phyloP scores from a whole-genome alignment of 1,140 invertebrate species.

The Drosophila pruinosa region DNA sequence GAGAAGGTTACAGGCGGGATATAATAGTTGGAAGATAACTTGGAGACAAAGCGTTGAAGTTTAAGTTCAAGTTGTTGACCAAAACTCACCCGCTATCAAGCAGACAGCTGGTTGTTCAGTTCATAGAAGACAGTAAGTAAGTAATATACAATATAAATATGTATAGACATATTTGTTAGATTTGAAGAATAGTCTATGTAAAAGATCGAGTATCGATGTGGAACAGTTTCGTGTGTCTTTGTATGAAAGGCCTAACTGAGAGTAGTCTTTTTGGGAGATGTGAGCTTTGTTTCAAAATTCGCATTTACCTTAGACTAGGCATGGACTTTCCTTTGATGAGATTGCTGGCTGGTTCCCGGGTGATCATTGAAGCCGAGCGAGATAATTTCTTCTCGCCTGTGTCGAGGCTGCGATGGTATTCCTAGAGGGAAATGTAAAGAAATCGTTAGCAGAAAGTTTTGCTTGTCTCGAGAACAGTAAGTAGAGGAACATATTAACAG shows the following conservation, averaged over 20 bases:
- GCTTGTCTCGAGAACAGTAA: constrained; percentile 36
- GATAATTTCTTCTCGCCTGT: constrained; percentile 88
- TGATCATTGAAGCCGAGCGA: constrained; percentile 87
- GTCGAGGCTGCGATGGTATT: constrained; percentile 91
- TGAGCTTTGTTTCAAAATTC: neutral
- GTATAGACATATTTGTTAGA: constrained; percentile 5
- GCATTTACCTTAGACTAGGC: constrained; percentile 94
- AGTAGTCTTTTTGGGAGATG: constrained; percentile 1
- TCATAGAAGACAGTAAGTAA: constrained; percentile 51
- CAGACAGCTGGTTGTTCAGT: constrained; percentile 80
- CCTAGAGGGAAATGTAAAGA: constrained; percentile 83
- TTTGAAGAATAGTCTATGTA: neutral
- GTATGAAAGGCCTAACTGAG: constrained; percentile 42
- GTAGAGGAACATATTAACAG: constrained; percentile 47
- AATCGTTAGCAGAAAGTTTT: neutral
- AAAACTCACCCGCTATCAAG: constrained; percentile 83
- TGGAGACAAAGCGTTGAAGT: neutral
- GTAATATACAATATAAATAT: constrained; percentile 34
- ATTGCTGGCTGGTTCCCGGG: constrained; percentile 85
- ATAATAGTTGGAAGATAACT: constrained; percentile 24
- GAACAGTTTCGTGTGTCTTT: constrained; percentile 1
- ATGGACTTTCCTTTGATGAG: constrained; percentile 97
- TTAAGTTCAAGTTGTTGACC: constrained; percentile 38
- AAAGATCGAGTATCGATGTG: constrained; percentile 16
- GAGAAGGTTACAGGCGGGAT: neutral